Conservation (phyloP, 2,113 vertebrate genomes). For the Varanus salvator region DNA sequence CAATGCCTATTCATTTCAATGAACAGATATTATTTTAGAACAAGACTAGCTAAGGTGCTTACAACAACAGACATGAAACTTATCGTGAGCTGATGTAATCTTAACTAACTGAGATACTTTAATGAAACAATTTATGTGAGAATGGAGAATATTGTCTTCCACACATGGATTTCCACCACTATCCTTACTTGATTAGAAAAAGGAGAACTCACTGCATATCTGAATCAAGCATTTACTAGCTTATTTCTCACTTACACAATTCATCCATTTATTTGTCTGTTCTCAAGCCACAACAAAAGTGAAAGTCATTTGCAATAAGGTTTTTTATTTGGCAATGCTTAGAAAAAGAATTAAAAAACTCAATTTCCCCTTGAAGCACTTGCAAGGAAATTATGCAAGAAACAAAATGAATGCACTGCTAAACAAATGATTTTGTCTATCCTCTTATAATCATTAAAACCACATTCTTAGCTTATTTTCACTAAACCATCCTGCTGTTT, state of each 20-base stretch:
- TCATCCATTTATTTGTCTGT: constrained; percentile 33
- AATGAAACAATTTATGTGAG: background rate
- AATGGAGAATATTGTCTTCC: background rate
- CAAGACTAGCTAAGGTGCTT: background rate
- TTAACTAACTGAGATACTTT: background rate
- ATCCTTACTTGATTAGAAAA: background rate
- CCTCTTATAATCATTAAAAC: constrained; percentile 36
- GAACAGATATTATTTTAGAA: background rate
- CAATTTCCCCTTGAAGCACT: constrained; percentile 59
- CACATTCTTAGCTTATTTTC: constrained; percentile 16
- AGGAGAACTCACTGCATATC: background rate
- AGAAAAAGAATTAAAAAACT: constrained; percentile 53
- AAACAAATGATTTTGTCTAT: constrained; percentile 46
- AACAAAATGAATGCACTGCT: constrained; percentile 32
- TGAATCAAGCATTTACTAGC: background rate
- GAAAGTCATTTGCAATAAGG: constrained; percentile 27
- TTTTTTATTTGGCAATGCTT: constrained; percentile 60
- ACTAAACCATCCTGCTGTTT: background rate
- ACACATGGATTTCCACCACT: background rate
- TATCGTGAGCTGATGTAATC: background rate
- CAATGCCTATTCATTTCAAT: background rate
- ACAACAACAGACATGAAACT: background rate
- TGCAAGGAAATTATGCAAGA: constrained; percentile 65
- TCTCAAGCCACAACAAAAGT: constrained; percentile 40
- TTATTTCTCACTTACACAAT: constrained; percentile 47